Evolutionary conservation across 2,888 invertebrate genomes (phyloP).

Genomic region (Meghimatium bilineatum): DNA sequence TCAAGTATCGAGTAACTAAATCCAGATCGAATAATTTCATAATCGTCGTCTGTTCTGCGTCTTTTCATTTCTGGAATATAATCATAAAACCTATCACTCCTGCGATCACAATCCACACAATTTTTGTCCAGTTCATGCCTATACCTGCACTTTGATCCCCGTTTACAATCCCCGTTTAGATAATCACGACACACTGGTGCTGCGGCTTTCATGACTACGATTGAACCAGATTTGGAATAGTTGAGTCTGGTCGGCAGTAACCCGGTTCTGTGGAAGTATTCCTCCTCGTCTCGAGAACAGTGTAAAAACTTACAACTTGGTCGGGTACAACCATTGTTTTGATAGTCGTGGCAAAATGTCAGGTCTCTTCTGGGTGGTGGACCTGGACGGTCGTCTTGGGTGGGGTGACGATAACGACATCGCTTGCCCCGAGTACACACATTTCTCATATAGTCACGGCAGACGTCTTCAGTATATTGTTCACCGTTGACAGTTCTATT

Average conservation of each 20-base stretch:
- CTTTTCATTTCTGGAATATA: constrained; percentile 62
- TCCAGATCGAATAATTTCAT: constrained; percentile 36
- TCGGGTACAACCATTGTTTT: constrained; percentile 86
- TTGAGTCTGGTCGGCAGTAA: constrained; percentile 81
- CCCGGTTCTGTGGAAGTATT: constrained; percentile 84
- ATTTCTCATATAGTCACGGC: constrained; percentile 81
- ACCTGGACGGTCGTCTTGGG: constrained; percentile 62
- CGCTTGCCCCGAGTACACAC: constrained; percentile 82
- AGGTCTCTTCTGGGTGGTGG: constrained; percentile 66
- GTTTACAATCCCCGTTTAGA: constrained; percentile 81
- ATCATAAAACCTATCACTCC: constrained; percentile 46
- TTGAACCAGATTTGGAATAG: constrained; percentile 63
- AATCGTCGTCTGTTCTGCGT: constrained; percentile 63
- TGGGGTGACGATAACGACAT: constrained; percentile 80
- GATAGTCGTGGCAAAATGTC: constrained; percentile 81
- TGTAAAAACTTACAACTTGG: constrained; percentile 87
- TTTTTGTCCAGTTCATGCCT: constrained; percentile 74
- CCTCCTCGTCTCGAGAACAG: constrained; percentile 85
- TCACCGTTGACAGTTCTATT: constrained; percentile 51
- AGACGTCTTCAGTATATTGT: constrained; percentile 78
- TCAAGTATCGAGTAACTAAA: constrained; percentile 73
- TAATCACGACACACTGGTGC: constrained; percentile 82
- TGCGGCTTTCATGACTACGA: constrained; percentile 65
- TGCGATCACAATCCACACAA: constrained; percentile 32
- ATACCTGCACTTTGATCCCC: constrained; percentile 79